Conservation (phyloP, 2,113 vertebrate species). For the Spermophilus dauricus region DNA sequence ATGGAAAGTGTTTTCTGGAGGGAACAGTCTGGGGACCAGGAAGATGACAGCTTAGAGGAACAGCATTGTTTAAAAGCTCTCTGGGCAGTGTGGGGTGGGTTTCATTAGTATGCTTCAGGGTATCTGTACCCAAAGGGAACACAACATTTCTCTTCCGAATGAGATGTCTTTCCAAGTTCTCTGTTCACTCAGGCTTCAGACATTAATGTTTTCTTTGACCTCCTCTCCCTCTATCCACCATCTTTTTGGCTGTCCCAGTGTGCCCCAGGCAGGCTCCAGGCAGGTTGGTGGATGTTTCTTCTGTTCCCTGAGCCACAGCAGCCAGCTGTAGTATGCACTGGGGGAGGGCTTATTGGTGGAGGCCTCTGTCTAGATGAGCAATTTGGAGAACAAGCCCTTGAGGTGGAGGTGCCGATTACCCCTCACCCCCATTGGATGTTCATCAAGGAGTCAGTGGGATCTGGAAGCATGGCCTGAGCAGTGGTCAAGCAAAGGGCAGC, state of each 20-base stretch:
- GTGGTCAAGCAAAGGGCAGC: not conserved
- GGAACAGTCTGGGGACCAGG: not conserved
- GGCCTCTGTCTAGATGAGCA: not conserved
- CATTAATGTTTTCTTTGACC: not conserved
- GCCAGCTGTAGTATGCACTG: not conserved
- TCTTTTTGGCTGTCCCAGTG: not conserved
- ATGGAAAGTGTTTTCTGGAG: no score
- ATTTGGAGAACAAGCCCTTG: not conserved
- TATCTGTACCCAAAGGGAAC: not conserved
- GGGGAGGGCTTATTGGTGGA: not conserved
- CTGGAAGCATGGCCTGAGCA: not conserved
- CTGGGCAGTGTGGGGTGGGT: not conserved
- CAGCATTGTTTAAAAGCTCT: not conserved
- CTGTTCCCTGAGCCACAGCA: accelerated
- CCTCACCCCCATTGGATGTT: no score
- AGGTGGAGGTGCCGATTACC: not conserved
- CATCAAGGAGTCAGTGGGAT: not conserved
- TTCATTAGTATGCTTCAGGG: no score
- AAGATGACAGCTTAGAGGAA: not conserved
- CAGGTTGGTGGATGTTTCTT: not conserved
- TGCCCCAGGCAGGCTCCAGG: not conserved
- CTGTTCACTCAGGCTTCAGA: not conserved
- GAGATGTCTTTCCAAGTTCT: not conserved
- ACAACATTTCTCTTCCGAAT: not conserved
- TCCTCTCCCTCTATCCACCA: not conserved